These are phyloP conservation scores for Cheilosia pagana DNA, from an alignment of 2,888 invertebrate genomes.

Conservation along the genomic window DNA sequence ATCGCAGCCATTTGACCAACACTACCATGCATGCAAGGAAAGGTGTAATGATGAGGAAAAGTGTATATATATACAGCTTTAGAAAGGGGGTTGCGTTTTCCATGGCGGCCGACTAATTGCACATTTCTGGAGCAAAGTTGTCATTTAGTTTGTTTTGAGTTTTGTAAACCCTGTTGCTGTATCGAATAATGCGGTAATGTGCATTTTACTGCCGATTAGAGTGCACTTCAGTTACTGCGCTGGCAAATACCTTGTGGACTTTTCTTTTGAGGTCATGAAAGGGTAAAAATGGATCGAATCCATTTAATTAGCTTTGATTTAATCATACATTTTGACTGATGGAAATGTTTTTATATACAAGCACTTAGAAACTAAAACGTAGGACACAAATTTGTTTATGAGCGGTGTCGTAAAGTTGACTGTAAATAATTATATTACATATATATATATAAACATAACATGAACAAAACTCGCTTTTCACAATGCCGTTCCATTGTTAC, in stretches of 20 bases:
- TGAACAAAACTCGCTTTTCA: too few species aligned
- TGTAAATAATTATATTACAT: too few species aligned
- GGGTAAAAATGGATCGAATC: neutral
- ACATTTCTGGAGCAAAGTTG: constrained; percentile 69
- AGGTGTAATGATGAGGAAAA: constrained; percentile 64
- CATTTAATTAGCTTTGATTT: constrained; percentile 43
- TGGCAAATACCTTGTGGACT: constrained; percentile 30
- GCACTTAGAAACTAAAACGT: too few species aligned
- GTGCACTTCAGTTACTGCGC: constrained; percentile 51
- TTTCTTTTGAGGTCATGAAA: constrained; percentile 55
- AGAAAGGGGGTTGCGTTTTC: constrained; percentile 69
- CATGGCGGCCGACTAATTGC: constrained; percentile 71
- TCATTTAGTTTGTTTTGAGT: constrained; percentile 59
- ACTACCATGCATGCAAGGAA: constrained; percentile 33
- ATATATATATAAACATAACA: too few species aligned
- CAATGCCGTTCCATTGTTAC: too few species aligned
- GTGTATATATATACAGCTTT: constrained; percentile 42
- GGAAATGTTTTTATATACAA: too few species aligned
- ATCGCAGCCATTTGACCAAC: constrained; percentile 53
- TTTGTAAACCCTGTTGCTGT: constrained; percentile 56
- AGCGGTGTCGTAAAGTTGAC: too few species aligned
- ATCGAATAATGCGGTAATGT: constrained; percentile 71
- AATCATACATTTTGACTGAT: neutral
- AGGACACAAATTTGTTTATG: too few species aligned
- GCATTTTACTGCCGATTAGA: constrained; percentile 71